phyloP scores from a whole-genome alignment of 1,140 invertebrate genomes.

The Amyelois transitella region DNA sequence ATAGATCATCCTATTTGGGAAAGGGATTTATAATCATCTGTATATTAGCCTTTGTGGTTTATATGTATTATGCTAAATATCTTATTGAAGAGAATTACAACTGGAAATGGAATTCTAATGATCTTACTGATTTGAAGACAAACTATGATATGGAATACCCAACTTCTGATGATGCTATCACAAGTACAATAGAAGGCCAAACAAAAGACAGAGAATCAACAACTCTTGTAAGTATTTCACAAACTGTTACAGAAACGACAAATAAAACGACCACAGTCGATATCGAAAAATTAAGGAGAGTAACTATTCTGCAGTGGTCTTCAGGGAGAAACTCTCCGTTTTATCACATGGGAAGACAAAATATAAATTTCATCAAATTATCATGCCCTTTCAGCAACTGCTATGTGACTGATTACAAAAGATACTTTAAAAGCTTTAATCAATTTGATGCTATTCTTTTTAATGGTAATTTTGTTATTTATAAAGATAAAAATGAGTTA shows the following conservation, averaged over 20 bases:
- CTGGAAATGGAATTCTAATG: not conserved
- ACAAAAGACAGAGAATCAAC: not conserved
- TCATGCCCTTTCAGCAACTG: constrained; percentile 39
- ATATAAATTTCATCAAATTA: constrained; percentile 29
- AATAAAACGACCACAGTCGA: not conserved
- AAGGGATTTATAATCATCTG: not conserved
- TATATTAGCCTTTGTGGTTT: not conserved
- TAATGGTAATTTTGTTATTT: constrained; percentile 32
- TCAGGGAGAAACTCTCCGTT: constrained; percentile 25
- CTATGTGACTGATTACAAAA: constrained; percentile 28
- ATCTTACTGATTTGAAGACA: not conserved
- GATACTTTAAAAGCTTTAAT: constrained; percentile 18
- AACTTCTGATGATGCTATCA: not conserved
- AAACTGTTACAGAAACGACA: not conserved
- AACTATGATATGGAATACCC: not conserved
- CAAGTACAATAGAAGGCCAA: not conserved
- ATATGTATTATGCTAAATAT: not conserved
- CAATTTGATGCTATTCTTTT: constrained; percentile 47
- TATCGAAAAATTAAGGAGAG: not conserved
- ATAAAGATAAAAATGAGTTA: constrained; percentile 26
- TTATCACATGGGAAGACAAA: constrained; percentile 30
- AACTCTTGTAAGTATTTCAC: not conserved
- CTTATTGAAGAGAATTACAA: not conserved
- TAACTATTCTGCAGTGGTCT: not conserved
- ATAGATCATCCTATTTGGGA: not conserved